Evolutionary conservation across 2,113 vertebrate species (phyloP), one percentile per base, ranked within the genome.

Genomic region (Ammospiza caudacuta): DNA sequence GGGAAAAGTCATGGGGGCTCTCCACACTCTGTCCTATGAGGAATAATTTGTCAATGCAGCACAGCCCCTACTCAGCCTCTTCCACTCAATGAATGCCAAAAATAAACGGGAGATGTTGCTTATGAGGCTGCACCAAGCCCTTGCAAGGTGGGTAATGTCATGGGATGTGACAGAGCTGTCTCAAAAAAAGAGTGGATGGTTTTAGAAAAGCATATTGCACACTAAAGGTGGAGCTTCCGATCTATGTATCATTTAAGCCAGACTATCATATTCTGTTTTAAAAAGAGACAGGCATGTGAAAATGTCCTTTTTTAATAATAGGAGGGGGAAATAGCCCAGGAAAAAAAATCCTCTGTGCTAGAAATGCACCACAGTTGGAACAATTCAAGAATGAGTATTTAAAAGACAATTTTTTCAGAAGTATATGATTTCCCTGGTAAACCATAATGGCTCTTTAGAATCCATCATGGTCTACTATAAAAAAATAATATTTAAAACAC

Each of bases 401-500:
- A 90, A 89, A 77, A 94, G 76, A 97, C 82, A 58, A 59, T 91
- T 95, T 97, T 96, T 97, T 75, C 1, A 55, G 87, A 92, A 80
- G 29, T 75, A 8, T 54, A 81, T 94, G 49, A 96, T 92, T 96
- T 97, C 72, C 87, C 81, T 93, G 91, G 95, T 95, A 97, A 96
- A 84, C 61, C 70, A 91, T 97, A 97, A 97, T 90, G 83, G 81
- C 69, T 96, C 93, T 96, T 97, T 70, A 97, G 92, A 97, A 54
- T 58, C 87, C 96, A 97, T 97, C 96, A 87, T 69, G 85, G 91
- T 96, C 95, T 95, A 88, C 87, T 61, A 52, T 95, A 57, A 87
- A 51, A 49, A 97, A 94, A 62, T 28, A 66, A 85, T 97, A 97
- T 97, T 97, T 98, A 93, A 96, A 97, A 94, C 87, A 96, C 51